A percentile compares a stretch with the other conserved stretches of the same genome.
phyloP scores from a whole-genome alignment of 2,113 vertebrate genomes.

The Platysteira castanea region DNA sequence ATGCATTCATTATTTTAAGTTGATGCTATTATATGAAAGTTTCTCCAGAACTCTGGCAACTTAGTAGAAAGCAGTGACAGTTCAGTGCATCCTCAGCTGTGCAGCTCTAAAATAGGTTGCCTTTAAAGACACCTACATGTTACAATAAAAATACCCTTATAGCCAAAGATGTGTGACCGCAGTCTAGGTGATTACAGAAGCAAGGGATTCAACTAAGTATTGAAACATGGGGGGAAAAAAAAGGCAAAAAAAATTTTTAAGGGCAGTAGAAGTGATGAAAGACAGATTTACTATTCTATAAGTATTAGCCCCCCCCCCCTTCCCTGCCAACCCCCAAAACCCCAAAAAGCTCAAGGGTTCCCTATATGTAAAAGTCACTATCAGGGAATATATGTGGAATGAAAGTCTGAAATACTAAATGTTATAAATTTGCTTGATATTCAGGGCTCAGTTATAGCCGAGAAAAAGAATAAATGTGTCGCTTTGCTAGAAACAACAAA shows the following conservation, averaged over 20 bases:
- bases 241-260: neutral
- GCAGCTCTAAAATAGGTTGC: neutral
- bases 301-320: neutral
- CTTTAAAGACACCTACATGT: slow-evolving; percentile 7
- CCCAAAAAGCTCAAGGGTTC: neutral
- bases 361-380: neutral
- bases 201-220: neutral
- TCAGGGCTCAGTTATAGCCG: neutral
- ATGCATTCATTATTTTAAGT: neutral
- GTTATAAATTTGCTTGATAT: neutral
- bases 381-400: neutral
- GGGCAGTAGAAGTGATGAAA: neutral
- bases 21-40: neutral
- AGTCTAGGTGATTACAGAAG: neutral
- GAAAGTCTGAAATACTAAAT: neutral
- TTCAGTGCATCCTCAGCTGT: neutral
- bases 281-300: neutral
- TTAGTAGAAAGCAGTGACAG: neutral
- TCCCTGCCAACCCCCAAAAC: neutral
- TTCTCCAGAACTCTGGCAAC: neutral
- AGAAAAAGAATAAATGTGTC: slow-evolving; percentile 8
- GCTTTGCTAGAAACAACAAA: slow-evolving; percentile 5
- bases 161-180: neutral
- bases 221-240: neutral
- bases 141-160: slow-evolving; percentile 14